A percentile compares a stretch with the other conserved stretches of the same genome.
Evolutionary conservation across 2,113 vertebrate genomes (phyloP).

Genomic region (Scomber colias): DNA sequence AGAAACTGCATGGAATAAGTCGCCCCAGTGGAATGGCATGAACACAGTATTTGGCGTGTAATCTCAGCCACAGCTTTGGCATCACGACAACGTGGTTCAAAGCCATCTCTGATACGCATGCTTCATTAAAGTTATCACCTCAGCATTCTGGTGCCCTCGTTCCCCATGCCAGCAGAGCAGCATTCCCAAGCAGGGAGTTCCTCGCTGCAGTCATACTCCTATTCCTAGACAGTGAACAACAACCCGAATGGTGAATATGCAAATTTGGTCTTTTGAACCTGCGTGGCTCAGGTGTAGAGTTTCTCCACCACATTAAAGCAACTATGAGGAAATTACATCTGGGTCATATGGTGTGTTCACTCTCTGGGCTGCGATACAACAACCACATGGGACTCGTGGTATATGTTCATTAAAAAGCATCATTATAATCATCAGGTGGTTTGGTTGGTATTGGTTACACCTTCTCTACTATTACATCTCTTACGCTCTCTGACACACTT

Average conservation of each 20-base stretch:
- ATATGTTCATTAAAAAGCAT: not conserved
- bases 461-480: not conserved
- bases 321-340: slow-evolving; percentile 18
- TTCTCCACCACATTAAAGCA: slow-evolving; percentile 11
- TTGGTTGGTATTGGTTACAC: not conserved
- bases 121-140: slow-evolving; percentile 44
- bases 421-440: slow-evolving; percentile 10
- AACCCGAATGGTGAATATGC: not conserved
- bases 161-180: slow-evolving; percentile 59
- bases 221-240: slow-evolving; percentile 47
- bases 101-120: slow-evolving; percentile 15
- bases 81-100: slow-evolving; percentile 24
- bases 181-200: slow-evolving; percentile 76
- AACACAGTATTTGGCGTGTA: not conserved
- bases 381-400: not conserved
- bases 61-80: slow-evolving; percentile 10
- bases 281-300: not conserved
- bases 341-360: not conserved
- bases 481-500: slow-evolving; percentile 17
- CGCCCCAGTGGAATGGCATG: slow-evolving; percentile 3
- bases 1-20: slow-evolving; percentile 1
- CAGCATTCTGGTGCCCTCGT: slow-evolving; percentile 36
- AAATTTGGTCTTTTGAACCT: slow-evolving; percentile 14
- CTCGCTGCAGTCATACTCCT: slow-evolving; percentile 52
- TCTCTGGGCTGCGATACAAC: not conserved